A percentile compares a stretch with the other conserved stretches of the same genome.
These are phyloP conservation scores for Triplophysa dalaica DNA, from an alignment of 2,113 vertebrate species.

Conservation along the genomic window DNA sequence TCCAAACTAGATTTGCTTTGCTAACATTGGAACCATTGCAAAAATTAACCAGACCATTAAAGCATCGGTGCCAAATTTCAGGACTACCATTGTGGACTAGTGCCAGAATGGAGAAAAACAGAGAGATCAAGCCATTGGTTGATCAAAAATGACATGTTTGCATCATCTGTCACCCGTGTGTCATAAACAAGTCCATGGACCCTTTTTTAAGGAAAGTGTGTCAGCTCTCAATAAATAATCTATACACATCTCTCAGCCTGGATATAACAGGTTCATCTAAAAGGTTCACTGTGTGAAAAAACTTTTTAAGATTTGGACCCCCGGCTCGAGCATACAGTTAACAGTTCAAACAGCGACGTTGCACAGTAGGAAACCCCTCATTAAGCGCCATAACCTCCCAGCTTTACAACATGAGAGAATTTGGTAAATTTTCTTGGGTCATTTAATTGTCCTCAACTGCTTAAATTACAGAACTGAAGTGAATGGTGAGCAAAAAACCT, in stretches of 20 bases:
- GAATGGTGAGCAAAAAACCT: conserved; percentile 42
- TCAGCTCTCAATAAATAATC: background rate
- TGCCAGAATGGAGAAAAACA: conserved; percentile 50
- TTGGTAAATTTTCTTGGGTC: conserved; percentile 24
- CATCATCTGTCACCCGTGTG: conserved; percentile 66
- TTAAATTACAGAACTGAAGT: conserved; percentile 60
- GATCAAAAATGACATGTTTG: conserved; percentile 65
- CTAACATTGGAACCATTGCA: conserved; percentile 6
- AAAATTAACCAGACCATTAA: conserved; percentile 45
- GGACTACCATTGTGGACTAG: conserved; percentile 12
- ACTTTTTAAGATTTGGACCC: conserved; percentile 7
- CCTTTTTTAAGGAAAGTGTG: background rate
- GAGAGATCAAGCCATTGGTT: conserved; percentile 65
- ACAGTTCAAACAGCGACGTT: conserved; percentile 7
- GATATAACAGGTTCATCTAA: background rate
- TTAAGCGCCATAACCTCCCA: conserved; percentile 19
- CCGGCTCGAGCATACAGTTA: conserved; percentile 32
- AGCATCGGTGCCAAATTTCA: conserved; percentile 27
- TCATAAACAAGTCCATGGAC: conserved; percentile 63
- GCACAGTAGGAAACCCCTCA: conserved; percentile 21
- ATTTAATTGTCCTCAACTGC: conserved; percentile 41
- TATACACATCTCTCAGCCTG: background rate
- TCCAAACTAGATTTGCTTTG: background rate
- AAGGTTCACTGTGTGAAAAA: conserved; percentile 16
- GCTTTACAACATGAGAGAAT: conserved; percentile 37